Evolutionary conservation across 2,113 vertebrate genomes (phyloP), one percentile per base, ranked within the genome.

Genomic region (Sisor rabdophorus): DNA sequence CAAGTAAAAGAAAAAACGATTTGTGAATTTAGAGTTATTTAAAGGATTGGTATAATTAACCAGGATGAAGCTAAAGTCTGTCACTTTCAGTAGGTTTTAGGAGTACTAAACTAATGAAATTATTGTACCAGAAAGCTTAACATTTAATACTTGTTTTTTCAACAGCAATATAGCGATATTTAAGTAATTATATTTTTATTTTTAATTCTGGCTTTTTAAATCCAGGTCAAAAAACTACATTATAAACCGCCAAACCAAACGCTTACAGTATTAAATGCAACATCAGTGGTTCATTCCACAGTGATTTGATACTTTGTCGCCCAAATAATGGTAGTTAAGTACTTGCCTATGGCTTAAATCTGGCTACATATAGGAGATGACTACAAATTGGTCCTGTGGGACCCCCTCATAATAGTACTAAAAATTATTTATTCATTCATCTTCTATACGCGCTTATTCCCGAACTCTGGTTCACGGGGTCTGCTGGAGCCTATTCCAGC

Each of bases 281-380:
- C n/a, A 60, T 67, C 16, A 55, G 50, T 73, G 48, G 36, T 59
- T 73, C 47, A 32, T 30, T 53, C 15, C 3, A 73, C 47, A 73
- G 26, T 48, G 58, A 44, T 26, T 26, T 13, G 19, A 36, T 63
- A 75, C 7, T 67, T n/a, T 72, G 52, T 68, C 59, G 19, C 53
- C 30, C 71, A 78, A 78, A 64, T 55, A 9, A 28, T 67, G 24
- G 75, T 28, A 15, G 61, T 72, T 36, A n/a, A 75, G 10, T n/a
- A n/a, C n/a, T n/a, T n/a, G n/a, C n/a, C n/a, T n/a, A n/a, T n/a
- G n/a, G n/a, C n/a, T n/a, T n/a, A n/a, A n/a, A n/a, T n/a, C n/a
- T n/a, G n/a, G n/a, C n/a, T n/a, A n/a, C n/a, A n/a, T n/a, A n/a
- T n/a, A n/a, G n/a, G n/a, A n/a, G n/a, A n/a, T n/a, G n/a, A n/a